Evolutionary conservation across 1,140 invertebrate genomes (phyloP), one percentile per base, ranked within the genome.

Genomic region (Ooceraea biroi): DNA sequence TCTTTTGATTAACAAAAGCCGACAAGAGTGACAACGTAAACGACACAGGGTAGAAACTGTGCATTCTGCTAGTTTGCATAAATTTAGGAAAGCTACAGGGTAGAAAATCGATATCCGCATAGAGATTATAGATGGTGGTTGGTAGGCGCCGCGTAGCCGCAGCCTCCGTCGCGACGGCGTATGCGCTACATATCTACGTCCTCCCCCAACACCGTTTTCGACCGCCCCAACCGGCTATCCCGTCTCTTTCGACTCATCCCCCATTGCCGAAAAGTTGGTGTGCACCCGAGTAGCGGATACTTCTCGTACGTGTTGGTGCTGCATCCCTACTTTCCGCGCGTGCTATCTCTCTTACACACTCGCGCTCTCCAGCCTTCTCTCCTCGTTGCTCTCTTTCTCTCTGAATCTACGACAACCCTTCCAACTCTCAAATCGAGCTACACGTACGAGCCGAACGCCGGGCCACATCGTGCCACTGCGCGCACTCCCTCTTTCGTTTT

Each of bases 91-190:
- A 94, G 36, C 36, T 94, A 94, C 93, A 94, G 92, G 89, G 91
- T 93, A 82, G 93, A 94, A 94, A 94, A 94, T 94, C 94, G 93
- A 94, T 94, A 94, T 94, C 94, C 93, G 93, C 94, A 94, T 94
- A 94, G 94, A 94, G 94, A 94, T 94, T 94, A 94, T 94, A 94
- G 94, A 94, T 94, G 94, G 93, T 94, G 93, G 93, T 94, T 93
- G 94, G 94, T 94, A 94, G 94, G 94, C 94, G 94, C 93, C 94
- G 92, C 92, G 93, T 94, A 94, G 93, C 94, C 94, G 93, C 94
- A 94, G 94, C 93, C 94, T 94, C 94, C 94, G 94, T 94, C 94
- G 94, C 93, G 93, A 93, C 94, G 93, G 92, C 91, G 91, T 93
- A 91, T 93, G 91, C 93, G 90, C 92, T 93, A 92, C 90, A 91